These are phyloP conservation scores for Drosophila helvetica DNA, from an alignment of 2,888 invertebrate genomes.

Conservation along the genomic window DNA sequence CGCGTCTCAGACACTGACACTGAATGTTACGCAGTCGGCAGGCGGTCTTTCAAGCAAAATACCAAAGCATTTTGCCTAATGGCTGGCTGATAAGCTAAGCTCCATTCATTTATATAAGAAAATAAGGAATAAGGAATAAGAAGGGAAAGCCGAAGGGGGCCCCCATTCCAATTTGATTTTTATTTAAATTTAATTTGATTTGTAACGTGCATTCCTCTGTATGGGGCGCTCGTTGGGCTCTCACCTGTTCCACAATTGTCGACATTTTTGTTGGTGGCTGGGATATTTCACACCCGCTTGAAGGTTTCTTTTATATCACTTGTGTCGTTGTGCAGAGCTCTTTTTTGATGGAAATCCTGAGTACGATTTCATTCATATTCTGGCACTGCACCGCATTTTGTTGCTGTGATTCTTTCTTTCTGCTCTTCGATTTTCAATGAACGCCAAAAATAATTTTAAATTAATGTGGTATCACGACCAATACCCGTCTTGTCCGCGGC, in stretches of 20 bases:
- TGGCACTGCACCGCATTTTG: constrained; percentile 37
- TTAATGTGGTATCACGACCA: constrained; percentile 19
- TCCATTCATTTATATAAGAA: constrained; percentile 32
- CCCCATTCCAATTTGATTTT: constrained; percentile 15
- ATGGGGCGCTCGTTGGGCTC: constrained; percentile 5
- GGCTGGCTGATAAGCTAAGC: constrained; percentile 61
- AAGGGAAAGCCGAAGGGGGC: not conserved
- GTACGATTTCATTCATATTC: constrained; percentile 28
- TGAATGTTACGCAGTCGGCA: constrained; percentile 74
- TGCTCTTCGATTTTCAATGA: constrained; percentile 15
- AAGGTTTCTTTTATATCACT: constrained; percentile 27
- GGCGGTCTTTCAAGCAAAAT: constrained; percentile 53
- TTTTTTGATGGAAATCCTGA: constrained; percentile 7
- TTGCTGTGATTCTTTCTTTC: constrained; percentile 11
- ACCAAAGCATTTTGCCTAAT: constrained; percentile 51
- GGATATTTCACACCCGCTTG: constrained; percentile 45
- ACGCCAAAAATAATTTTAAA: constrained; percentile 24
- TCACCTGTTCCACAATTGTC: constrained; percentile 75
- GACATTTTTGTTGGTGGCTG: constrained; percentile 56
- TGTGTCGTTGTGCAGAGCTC: constrained; percentile 16
- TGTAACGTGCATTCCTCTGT: constrained; percentile 2
- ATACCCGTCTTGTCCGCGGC: constrained; percentile 39
- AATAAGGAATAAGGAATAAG: not conserved
- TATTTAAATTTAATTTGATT: constrained; percentile 52
- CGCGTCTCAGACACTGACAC: constrained; percentile 65